Conservation (phyloP, 1,140 invertebrate genomes). For the Dufourea novaeangliae region DNA sequence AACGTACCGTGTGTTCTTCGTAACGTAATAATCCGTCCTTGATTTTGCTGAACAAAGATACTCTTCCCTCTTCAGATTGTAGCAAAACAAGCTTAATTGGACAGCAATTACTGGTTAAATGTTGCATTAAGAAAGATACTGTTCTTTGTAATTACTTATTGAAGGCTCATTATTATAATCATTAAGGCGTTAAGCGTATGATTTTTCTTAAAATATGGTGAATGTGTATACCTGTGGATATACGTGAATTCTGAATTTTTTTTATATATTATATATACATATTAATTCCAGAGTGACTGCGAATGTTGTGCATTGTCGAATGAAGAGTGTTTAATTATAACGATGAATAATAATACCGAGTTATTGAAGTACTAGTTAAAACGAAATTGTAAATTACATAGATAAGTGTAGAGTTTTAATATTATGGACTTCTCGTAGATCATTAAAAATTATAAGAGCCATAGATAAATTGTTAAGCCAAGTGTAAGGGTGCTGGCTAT, state of each 20-base stretch:
- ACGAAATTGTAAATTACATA: slow-evolving; percentile 59
- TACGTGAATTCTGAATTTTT: slow-evolving; percentile 34
- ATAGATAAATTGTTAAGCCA: slow-evolving; percentile 61
- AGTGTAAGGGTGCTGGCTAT: slow-evolving; percentile 40
- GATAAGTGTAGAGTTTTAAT: slow-evolving; percentile 54
- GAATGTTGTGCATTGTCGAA: slow-evolving; percentile 51
- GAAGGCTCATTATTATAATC: neutral
- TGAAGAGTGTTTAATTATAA: slow-evolving; percentile 47
- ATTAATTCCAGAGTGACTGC: slow-evolving; percentile 45
- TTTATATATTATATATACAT: slow-evolving; percentile 23
- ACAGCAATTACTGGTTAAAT: neutral
- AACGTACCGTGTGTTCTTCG: slow-evolving; percentile 5
- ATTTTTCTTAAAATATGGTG: slow-evolving; percentile 20
- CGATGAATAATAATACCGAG: slow-evolving; percentile 41
- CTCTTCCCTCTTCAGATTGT: slow-evolving; percentile 34
- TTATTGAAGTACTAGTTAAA: slow-evolving; percentile 38
- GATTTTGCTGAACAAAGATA: slow-evolving; percentile 47
- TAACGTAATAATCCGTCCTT: slow-evolving; percentile 56
- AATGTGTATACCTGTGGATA: slow-evolving; percentile 47
- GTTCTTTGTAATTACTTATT: neutral
- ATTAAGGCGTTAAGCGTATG: neutral
- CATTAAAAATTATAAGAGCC: slow-evolving; percentile 50
- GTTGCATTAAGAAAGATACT: neutral
- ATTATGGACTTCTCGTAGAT: slow-evolving; percentile 55
- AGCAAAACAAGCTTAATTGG: neutral